Evolutionary conservation across 2,888 invertebrate species (phyloP), one percentile per base, ranked within the genome.

Genomic region (Thera britannica): DNA sequence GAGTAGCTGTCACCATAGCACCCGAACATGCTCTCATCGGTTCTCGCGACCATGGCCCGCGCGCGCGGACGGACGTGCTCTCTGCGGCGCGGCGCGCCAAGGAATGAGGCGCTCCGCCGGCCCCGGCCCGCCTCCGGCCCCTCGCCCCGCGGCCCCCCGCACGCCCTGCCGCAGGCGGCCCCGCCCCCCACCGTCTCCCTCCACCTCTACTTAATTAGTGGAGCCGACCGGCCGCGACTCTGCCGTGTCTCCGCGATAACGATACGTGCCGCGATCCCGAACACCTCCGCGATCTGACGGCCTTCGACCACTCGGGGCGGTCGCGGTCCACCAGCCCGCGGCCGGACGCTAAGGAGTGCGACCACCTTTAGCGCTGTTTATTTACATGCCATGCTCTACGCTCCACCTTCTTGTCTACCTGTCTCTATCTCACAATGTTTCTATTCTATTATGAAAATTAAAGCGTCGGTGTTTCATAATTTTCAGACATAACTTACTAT

Each of bases 31-130:
- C 95, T 96, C 94, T 94, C 96, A 95, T 95, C 95, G 94, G 95
- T 96, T 95, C 96, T 96, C 95, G 96, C 96, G 96, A 96, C 96
- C 95, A 96, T 96, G 95, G 95, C 96, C 96, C 96, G 95, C 94
- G 91, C 93, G 92, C 90, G 89, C 88, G 87, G 87, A 83, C 85
- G 72, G 77, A 86, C 90, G 92, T 90, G 89, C 84, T 83, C 75
- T 79, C 78, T 74, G 85, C 81, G 82, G 85, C 89, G 90, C 90
- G 92, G 89, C 90, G 92, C 94, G 93, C 91, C 90, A 93, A 90
- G 90, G 90, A 90, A 88, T 92, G 93, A 89, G 57, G 93, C 88
- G 63, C 63, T 48, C 51, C 73, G 81, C 81, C 73, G 85, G 83
- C 83, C 86, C 88, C 73, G 85, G 83, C 83, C 86, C 88, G 86